Base-by-base conservation (phyloP, 2,888 invertebrate genomes). In the Esperia sulphurella region DNA sequence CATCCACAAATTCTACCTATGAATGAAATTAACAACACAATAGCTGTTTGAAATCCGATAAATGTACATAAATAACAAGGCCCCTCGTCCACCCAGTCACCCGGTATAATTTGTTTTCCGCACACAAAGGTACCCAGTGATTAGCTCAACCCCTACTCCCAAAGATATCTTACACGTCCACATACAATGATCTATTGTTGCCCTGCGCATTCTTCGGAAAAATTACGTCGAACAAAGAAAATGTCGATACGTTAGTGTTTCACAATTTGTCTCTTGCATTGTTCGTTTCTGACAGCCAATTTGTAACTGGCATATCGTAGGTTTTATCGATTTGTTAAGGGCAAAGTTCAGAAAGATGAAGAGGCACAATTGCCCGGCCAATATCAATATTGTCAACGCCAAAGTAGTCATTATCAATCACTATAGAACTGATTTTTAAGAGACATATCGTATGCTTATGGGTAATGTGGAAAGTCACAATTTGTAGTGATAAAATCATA, bases 211-310 rank as follows among this genome's bases (percentile, higher is more conserved):
- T 77, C 71, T 74, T 66, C 50, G 68, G 61, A 67, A 79, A 77
- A 79, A 82, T 79, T 74, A 71, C 68, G 50, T 53, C 56, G 64
- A 73, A 79, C 80, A 81, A 81, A 69, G 68, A 65, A 69, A 65
- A 66, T 55, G 73, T 70, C 77, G 67, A 79, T 77, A 75, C 68
- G 71, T 68, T 69, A 67, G 61, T 72, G 65, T 71, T 73, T 70
- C 69, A 71, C 75, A 78, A 81, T 82, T 82, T 80, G 74, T 78
- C 75, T 75, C 61, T 52, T 54, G 63, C 61, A 78, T 82, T 82
- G 79, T 80, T 73, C 58, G 61, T 50, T 40, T 54, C 59, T 71
- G 70, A 68, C 70, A 62, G 65, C 61, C 61, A 74, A 73, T 78
- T 76, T 78, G 65, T 69, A 53, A 61, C 46, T 57, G 58, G 59